Percentiles rank a stretch among this genome's conserved stretches.
phyloP scores from a whole-genome alignment of 2,888 invertebrate species.

The Hypena proboscidalis region DNA sequence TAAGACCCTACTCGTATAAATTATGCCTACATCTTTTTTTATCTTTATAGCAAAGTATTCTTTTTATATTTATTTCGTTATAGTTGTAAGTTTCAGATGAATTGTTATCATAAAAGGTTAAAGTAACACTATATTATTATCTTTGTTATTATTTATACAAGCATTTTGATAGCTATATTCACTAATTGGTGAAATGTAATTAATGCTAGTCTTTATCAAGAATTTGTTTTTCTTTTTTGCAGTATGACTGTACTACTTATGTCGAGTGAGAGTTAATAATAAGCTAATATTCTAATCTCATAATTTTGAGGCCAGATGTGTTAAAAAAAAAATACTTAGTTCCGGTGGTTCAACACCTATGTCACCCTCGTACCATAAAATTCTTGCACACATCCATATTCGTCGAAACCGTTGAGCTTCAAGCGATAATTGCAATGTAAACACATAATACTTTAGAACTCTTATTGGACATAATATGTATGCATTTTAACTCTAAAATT shows the following conservation, averaged over 20 bases:
- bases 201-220: constrained; percentile 14
- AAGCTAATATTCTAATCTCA: not conserved
- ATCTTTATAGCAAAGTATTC: too few relatives aligned
- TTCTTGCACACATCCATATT: too few relatives aligned
- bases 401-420: too few relatives aligned
- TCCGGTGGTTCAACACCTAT: too few relatives aligned
- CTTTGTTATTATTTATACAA: constrained; percentile 27
- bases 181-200: constrained; percentile 12
- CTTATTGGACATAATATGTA: not conserved
- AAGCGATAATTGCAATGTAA: too few relatives aligned
- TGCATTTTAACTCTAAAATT: not conserved
- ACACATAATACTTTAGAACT: not conserved
- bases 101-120: constrained; percentile 27
- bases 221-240: too few relatives aligned
- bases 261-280: too few relatives aligned
- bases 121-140: constrained; percentile 17
- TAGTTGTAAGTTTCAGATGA: constrained; percentile 10
- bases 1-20: too few relatives aligned
- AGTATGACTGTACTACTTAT: not conserved
- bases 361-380: too few relatives aligned
- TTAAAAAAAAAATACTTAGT: too few relatives aligned
- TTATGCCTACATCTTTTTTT: too few relatives aligned
- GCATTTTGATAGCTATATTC: constrained; percentile 42
- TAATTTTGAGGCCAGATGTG: too few relatives aligned
- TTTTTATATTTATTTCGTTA: constrained; percentile 9